Evolutionary conservation across 2,888 invertebrate genomes (phyloP).

Genomic region (Pheosia gnoma): DNA sequence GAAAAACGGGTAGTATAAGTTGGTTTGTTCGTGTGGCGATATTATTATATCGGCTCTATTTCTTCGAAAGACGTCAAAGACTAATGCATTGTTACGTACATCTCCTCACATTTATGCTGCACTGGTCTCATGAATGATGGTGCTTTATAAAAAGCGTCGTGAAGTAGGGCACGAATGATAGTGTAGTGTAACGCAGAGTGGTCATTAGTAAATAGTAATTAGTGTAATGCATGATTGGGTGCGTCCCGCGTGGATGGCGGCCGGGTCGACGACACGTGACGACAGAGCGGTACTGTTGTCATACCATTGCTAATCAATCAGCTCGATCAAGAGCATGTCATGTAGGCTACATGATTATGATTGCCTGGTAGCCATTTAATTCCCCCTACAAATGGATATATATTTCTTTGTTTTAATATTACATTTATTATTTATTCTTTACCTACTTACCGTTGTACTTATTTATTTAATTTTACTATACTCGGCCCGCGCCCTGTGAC

Average conservation of each 20-base stretch:
- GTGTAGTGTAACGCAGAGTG: conserved; percentile 36
- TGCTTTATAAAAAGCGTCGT: conserved; percentile 18
- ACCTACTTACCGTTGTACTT: too few relatives aligned
- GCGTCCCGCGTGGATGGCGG: conserved; percentile 14
- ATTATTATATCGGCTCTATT: conserved; percentile 9
- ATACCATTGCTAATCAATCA: conserved; percentile 1
- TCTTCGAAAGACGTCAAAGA: conserved; percentile 3
- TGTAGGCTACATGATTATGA: neutral
- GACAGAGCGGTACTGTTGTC: conserved; percentile 17
- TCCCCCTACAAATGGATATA: too few relatives aligned
- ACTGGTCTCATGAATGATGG: conserved; percentile 24
- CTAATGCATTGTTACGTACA: conserved; percentile 13
- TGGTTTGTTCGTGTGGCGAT: neutral
- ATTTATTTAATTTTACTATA: too few relatives aligned
- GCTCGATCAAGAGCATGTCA: neutral
- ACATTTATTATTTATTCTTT: too few relatives aligned
- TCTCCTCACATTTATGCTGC: conserved; percentile 24
- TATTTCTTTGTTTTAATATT: too few relatives aligned
- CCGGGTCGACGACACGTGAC: conserved; percentile 11
- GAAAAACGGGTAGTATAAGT: too few relatives aligned
- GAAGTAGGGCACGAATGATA: conserved; percentile 31
- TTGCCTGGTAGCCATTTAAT: neutral
- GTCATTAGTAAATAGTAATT: conserved; percentile 36
- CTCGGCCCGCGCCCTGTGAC: too few relatives aligned
- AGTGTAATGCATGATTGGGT: conserved; percentile 27